Base-by-base conservation (phyloP, 2,797 vertebrate species). In the Acomys russatus region DNA sequence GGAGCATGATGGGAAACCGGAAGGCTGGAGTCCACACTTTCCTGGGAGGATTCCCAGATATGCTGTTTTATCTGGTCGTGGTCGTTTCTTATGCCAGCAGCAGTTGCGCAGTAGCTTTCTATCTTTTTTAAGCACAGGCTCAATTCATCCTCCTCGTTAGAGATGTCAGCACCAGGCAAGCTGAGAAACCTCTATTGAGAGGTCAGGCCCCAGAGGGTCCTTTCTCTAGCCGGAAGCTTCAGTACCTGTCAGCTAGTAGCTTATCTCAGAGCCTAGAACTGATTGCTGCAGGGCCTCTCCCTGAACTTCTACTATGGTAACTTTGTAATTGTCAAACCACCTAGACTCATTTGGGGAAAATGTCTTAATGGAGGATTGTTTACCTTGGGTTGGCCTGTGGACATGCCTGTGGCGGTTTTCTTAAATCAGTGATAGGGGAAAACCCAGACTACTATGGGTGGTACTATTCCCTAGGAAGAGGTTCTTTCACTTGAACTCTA, bases 1-100 rank as follows among this genome's bases (percentile, higher is more conserved):
- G 2, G 3, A 6, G 49, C 12, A 1, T 20, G 9, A 11, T 17
- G 28, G 66, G 22, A 59, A 44, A 64, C 51, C 0, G 0, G 38
- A 56, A 76, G 74, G 61, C 74, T n/a, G 44, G 14, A 68, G 30
- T 44, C 15, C 28, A 11, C 12, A 25, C 11, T 33, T 35, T 80
- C 61, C 51, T 11, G 35, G 12, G 90, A 59, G 22, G 1, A 18
- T 66, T 54, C 11, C 12, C 17, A 6, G 8, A 9, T 54, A 0
- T 7, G 70, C 80, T 33, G 9, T 35, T 49, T 20, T 59, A 12
- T 9, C 64, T 28, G 38, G 64, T 14, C 4, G 10, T 9, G 44
- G 20, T 15, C 11, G 44, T 10, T 23, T 63, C 90, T 87, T 49
- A 44, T 0, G 0, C 11, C 4, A 28, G 28, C 51, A 0, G 49